These are phyloP conservation scores for Diplolepis rosae DNA, from an alignment of 2,888 invertebrate genomes.

Conservation along the genomic window DNA sequence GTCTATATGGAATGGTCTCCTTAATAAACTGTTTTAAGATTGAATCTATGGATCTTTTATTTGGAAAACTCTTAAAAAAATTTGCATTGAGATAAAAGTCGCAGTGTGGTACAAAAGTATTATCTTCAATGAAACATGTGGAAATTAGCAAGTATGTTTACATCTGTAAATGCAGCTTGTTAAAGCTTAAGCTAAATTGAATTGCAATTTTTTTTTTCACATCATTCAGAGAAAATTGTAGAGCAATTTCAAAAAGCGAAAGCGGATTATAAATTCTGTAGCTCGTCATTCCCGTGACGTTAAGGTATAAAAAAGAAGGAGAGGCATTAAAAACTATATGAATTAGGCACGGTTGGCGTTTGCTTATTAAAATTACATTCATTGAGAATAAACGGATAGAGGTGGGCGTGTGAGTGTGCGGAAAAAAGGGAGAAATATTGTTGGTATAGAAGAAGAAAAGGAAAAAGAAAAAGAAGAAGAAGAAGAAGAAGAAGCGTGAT, in stretches of 20 bases:
- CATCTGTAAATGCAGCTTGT: not conserved
- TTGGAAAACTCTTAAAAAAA: too few species aligned
- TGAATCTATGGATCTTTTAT: too few species aligned
- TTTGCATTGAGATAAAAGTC: not conserved
- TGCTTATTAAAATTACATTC: constrained; percentile 27
- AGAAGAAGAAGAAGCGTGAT: constrained; percentile 35
- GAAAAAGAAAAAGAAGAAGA: constrained; percentile 41
- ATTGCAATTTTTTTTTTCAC: not conserved
- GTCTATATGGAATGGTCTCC: too few species aligned
- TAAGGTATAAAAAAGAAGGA: not conserved
- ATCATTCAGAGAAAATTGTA: not conserved
- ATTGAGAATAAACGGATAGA: constrained; percentile 46
- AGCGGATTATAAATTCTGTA: not conserved
- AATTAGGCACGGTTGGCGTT: not conserved
- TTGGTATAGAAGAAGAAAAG: constrained; percentile 36
- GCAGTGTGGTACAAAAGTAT: not conserved
- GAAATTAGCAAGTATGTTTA: not conserved
- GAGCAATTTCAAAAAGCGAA: constrained; percentile 2
- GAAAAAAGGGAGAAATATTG: constrained; percentile 40
- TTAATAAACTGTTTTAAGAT: too few species aligned
- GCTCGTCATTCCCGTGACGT: not conserved
- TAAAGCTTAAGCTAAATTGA: not conserved
- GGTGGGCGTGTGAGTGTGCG: constrained; percentile 49
- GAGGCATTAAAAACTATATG: constrained; percentile 2
- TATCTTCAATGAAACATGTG: not conserved